These are phyloP conservation scores for Mylabris phalerata DNA, from an alignment of 1,140 invertebrate genomes.

Conservation along the genomic window DNA sequence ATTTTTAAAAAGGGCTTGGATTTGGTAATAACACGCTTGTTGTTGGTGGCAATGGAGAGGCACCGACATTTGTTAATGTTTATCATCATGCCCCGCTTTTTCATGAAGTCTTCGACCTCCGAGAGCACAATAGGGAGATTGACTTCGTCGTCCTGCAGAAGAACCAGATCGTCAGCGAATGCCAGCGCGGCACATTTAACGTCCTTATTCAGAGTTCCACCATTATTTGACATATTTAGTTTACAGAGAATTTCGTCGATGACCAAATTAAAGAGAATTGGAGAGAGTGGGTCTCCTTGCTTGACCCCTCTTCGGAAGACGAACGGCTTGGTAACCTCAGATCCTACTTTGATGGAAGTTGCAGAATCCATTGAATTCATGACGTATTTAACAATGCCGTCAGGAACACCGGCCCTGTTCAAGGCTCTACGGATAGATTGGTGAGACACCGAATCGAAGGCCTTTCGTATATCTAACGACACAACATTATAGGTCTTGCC, in stretches of 20 bases:
- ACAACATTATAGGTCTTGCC: slow-evolving; percentile 22
- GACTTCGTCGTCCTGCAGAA: slow-evolving; percentile 25
- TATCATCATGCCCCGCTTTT: slow-evolving; percentile 4
- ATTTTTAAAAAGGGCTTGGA: background rate
- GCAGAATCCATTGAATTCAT: slow-evolving; percentile 11
- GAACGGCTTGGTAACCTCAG: slow-evolving; percentile 18
- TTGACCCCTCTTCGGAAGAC: slow-evolving; percentile 40
- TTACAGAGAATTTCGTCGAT: slow-evolving; percentile 39
- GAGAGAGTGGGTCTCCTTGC: slow-evolving; percentile 46
- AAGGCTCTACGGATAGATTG: slow-evolving; percentile 29
- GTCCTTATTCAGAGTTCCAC: slow-evolving; percentile 8
- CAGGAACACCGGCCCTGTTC: slow-evolving; percentile 21
- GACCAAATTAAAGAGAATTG: slow-evolving; percentile 45
- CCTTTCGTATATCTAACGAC: slow-evolving; percentile 36
- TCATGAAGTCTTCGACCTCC: background rate
- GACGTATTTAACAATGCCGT: slow-evolving; percentile 13
- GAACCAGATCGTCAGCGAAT: slow-evolving; percentile 41
- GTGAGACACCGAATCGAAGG: slow-evolving; percentile 41
- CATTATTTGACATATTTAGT: background rate
- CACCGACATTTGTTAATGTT: background rate
- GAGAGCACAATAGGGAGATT: slow-evolving; percentile 4
- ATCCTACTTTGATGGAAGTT: slow-evolving; percentile 13
- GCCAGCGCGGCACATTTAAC: slow-evolving; percentile 30
- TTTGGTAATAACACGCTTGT: background rate
- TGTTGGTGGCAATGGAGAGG: background rate